Percentiles rank a stretch among this genome's conserved stretches.
Conservation (phyloP, 2,113 vertebrate species). For the Gobio gobio region DNA sequence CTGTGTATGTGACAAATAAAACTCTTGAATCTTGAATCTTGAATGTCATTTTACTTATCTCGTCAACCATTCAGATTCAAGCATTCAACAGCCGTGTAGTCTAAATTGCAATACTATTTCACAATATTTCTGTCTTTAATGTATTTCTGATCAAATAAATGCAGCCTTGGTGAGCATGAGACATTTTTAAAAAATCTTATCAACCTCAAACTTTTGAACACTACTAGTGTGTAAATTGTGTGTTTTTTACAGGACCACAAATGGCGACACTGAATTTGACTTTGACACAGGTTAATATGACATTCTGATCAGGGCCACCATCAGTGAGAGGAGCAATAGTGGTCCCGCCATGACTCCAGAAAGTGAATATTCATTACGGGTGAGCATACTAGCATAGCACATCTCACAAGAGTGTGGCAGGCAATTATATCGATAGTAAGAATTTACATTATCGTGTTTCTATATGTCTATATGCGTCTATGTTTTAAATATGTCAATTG, state of each 20-base stretch:
- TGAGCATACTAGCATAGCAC: conserved; percentile 50
- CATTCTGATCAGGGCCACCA: conserved; percentile 86
- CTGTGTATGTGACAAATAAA: too few species aligned
- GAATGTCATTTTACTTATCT: too few species aligned
- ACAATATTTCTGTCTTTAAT: too few species aligned
- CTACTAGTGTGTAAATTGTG: background rate
- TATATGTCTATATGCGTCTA: too few species aligned
- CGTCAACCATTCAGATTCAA: too few species aligned
- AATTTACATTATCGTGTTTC: background rate
- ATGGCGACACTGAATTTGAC: conserved; percentile 85
- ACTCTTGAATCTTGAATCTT: too few species aligned
- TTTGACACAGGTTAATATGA: conserved; percentile 88
- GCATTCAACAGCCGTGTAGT: too few species aligned
- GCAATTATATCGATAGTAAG: background rate
- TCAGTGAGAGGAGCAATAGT: conserved; percentile 66
- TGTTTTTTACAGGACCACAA: conserved; percentile 76
- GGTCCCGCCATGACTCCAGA: conserved; percentile 74
- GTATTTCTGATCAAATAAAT: background rate
- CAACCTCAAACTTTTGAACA: background rate
- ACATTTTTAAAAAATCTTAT: background rate
- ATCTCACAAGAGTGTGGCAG: background rate
- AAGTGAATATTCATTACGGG: conserved; percentile 81
- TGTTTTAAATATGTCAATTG: background rate
- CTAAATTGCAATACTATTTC: too few species aligned
- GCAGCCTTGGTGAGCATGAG: background rate